Conservation (phyloP, 2,797 vertebrate species). For the Pseudochaenichthys georgianus region DNA sequence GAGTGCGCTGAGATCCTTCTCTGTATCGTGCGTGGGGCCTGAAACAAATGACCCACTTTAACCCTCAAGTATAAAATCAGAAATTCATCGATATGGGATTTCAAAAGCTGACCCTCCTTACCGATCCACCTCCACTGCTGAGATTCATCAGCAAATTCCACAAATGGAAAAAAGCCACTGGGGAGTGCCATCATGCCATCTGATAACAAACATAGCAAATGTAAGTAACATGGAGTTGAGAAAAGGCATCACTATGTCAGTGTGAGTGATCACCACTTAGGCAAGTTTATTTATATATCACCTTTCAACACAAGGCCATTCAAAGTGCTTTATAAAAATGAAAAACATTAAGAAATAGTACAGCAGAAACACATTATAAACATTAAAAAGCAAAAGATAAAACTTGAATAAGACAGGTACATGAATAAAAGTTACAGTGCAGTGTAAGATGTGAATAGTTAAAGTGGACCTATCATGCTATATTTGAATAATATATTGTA, state of each 20-base stretch:
- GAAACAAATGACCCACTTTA: slow-evolving; percentile 26
- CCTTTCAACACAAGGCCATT: no score
- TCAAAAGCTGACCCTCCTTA: slow-evolving; percentile 67
- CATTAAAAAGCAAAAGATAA: no score
- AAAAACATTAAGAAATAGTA: no score
- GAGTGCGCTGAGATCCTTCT: slow-evolving; percentile 93
- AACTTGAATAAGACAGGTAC: no score
- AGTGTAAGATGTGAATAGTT: no score
- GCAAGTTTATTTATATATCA: no score
- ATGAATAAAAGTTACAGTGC: no score
- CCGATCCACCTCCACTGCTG: slow-evolving; percentile 97
- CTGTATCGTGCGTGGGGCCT: slow-evolving; percentile 91
- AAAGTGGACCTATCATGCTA: no score
- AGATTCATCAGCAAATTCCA: slow-evolving; percentile 92
- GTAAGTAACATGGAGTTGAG: background rate
- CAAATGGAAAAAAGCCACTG: slow-evolving; percentile 92
- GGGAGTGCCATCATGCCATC: slow-evolving; percentile 88
- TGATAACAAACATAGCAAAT: slow-evolving; percentile 52
- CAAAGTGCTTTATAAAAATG: no score
- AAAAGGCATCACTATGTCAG: background rate
- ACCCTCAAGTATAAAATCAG: background rate
- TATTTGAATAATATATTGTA: no score
- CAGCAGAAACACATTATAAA: no score
- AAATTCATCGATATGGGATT: background rate
- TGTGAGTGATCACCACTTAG: background rate